Evolutionary conservation across 2,797 vertebrate species (phyloP), one percentile per base, ranked within the genome.

Genomic region (Sebastes paucispinis): DNA sequence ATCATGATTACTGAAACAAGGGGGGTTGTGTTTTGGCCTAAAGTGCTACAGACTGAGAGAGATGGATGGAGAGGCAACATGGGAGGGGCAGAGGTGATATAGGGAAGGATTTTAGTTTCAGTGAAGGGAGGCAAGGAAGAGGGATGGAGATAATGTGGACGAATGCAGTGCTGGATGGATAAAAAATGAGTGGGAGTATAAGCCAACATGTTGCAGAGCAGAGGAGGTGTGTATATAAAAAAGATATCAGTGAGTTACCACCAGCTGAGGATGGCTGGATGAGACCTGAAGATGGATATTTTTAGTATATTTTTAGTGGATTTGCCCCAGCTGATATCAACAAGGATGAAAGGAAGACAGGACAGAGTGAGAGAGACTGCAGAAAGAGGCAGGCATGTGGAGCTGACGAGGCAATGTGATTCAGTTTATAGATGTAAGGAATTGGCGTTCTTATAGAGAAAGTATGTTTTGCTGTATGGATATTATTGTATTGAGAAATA

Each of bases 271-370:
- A 25, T 50, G 74, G 34, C n/a, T 59, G 72, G 62, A 70, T 36
- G 72, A 66, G 29, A 32, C 66, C 72, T 29, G 5, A 69, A 69
- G 69, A 81, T 79, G 24, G 47, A 69, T 74, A 69, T 82, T 82
- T 84, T 81, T 52, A 32, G 75, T 64, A 69, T 73, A 69, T 82
- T 81, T 83, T 81, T 54, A 34, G 72, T 65, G 72, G 69, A 77
- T 84, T 79, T 75, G 13, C 74, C 43, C 6, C 31, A 85, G 69
- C 57, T 81, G 77, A 65, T 75, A 69, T 43, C 50, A 43, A 52
- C 47, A 75, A 50, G 65, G 54, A 82, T 72, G 69, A 81, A 83
- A 66, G 27, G 16, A 63, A 22, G 54, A 58, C 36, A 39, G 29
- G 52, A 47, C n/a, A 75, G 69, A 31, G 25, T 27, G 72, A 50